Conservation (phyloP, 2,797 vertebrate genomes). For the Falco berigora region DNA sequence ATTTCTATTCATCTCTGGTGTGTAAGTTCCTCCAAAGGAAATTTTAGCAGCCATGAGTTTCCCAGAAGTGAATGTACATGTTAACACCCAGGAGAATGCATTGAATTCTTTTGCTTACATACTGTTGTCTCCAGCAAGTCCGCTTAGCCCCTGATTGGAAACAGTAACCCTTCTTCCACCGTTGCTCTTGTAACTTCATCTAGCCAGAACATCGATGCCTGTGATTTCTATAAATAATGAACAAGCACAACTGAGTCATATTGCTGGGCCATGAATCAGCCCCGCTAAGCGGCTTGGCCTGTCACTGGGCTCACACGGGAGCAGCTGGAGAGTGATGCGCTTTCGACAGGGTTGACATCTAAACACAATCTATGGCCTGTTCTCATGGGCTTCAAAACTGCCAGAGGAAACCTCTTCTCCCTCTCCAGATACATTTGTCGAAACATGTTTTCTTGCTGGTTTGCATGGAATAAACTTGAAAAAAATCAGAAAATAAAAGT, state of each 20-base stretch:
- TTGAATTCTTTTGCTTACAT: neutral
- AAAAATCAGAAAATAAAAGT: neutral
- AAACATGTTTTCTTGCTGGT: neutral
- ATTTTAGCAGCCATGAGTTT: neutral
- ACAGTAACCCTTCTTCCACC: neutral
- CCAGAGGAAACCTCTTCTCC: neutral
- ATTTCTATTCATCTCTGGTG: neutral
- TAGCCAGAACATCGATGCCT: neutral
- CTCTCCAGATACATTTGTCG: neutral
- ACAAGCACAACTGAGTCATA: neutral
- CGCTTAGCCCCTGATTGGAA: neutral
- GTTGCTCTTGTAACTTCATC: neutral
- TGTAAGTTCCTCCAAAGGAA: neutral
- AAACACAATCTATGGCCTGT: neutral
- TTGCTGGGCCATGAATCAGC: neutral
- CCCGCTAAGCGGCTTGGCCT: neutral
- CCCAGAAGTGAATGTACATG: neutral
- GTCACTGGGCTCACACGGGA: neutral
- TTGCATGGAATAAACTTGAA: neutral
- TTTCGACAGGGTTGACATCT: neutral
- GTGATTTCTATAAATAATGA: constrained; percentile 8
- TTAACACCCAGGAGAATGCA: neutral
- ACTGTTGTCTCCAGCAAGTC: neutral
- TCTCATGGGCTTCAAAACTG: neutral
- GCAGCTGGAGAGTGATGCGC: neutral